Evolutionary conservation across 2,113 vertebrate genomes (phyloP).

Genomic region (Oreochromis aureus): DNA sequence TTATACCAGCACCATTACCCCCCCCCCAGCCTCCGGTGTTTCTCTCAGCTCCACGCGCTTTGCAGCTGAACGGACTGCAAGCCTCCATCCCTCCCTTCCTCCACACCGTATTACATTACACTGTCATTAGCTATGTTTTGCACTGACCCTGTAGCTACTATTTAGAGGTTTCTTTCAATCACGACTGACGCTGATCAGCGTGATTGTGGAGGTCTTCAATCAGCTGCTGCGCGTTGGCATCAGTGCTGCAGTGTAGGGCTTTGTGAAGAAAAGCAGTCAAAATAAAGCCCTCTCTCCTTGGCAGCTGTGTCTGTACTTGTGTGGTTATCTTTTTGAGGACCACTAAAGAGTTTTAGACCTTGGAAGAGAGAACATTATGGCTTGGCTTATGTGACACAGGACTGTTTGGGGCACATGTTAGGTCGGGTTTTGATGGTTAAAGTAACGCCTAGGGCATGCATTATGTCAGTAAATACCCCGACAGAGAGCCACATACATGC

Average conservation of each 20-base stretch:
- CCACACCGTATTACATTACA: constrained; percentile 39
- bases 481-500: neutral
- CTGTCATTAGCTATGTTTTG: constrained; percentile 24
- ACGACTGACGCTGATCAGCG: neutral
- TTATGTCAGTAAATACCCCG: neutral
- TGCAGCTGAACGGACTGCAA: constrained; percentile 25
- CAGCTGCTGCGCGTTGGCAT: neutral
- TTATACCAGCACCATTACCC: neutral
- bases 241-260: neutral
- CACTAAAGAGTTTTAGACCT: neutral
- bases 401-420: accelerated
- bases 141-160: constrained; percentile 15
- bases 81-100: constrained; percentile 8
- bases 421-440: neutral
- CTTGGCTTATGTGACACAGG: neutral
- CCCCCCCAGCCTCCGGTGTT: neutral
- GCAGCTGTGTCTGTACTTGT: neutral
- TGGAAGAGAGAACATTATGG: neutral
- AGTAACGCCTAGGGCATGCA: neutral
- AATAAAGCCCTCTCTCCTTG: neutral
- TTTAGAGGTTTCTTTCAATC: constrained; percentile 19
- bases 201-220: neutral
- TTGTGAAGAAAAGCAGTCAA: neutral
- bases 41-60: neutral
- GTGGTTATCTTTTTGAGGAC: neutral